Conservation (phyloP, 35 echinoderm and acorn worm species). For the Heliocidaris erythrogramma region DNA sequence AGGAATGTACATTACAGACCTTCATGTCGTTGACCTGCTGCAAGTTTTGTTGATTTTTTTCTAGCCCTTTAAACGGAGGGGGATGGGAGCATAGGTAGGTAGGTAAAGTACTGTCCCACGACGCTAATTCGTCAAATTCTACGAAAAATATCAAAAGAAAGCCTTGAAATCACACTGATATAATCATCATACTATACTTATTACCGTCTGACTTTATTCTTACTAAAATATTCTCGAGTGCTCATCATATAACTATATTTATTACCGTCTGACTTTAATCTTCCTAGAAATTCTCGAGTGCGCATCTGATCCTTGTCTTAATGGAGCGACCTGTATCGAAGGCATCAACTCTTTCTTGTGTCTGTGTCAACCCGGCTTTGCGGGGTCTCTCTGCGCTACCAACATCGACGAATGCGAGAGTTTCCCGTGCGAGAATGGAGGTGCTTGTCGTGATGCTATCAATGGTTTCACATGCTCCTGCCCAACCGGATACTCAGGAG, state of each 20-base stretch:
- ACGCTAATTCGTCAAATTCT: no score
- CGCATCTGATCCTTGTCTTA: conserved; percentile 53
- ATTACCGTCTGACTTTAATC: not conserved
- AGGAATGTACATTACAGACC: no score
- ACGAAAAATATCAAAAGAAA: no score
- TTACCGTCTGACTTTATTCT: not conserved
- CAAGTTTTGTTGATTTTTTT: no score
- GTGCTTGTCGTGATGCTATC: conserved; percentile 54
- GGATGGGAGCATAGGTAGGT: no score
- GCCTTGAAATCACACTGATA: no score
- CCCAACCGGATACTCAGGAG: conserved; percentile 58
- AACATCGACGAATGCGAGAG: conserved; percentile 74
- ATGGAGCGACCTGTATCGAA: conserved; percentile 61
- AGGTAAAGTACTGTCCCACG: no score
- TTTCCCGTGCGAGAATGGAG: conserved; percentile 63
- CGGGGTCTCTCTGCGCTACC: conserved; percentile 34
- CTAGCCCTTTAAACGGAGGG: no score
- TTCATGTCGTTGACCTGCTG: no score
- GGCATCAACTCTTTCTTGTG: conserved; percentile 50
- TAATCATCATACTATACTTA: not conserved
- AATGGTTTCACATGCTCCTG: conserved; percentile 62
- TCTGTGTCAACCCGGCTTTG: conserved; percentile 54
- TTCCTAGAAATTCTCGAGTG: conserved; percentile 54
- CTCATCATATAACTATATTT: not conserved
- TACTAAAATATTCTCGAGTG: conserved; percentile 48